Evolutionary conservation across 2,888 invertebrate species (phyloP).

Genomic region (Apamea anceps): DNA sequence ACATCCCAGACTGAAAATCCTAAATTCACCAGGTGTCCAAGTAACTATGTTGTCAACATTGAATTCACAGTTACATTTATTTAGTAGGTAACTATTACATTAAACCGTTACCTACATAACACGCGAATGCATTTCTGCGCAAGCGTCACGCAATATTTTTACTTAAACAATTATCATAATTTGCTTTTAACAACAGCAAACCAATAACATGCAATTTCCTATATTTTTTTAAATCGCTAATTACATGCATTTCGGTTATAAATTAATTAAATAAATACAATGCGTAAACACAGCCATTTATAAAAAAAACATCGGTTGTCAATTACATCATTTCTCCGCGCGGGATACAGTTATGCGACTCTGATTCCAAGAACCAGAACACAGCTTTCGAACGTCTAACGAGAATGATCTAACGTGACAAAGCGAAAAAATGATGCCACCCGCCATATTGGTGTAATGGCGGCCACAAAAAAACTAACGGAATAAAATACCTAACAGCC

Average conservation of each 20-base stretch:
- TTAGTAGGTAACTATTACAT: conserved; percentile 61
- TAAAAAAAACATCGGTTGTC: conserved; percentile 68
- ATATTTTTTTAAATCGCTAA: conserved; percentile 32
- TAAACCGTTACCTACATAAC: conserved; percentile 61
- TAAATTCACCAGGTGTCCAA: background rate
- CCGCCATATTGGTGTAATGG: conserved; percentile 88
- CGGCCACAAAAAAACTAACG: conserved; percentile 90
- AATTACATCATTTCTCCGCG: conserved; percentile 86
- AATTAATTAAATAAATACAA: conserved; percentile 40
- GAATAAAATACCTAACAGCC: conserved; percentile 89
- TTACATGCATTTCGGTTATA: conserved; percentile 19
- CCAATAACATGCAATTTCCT: conserved; percentile 51
- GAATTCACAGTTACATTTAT: conserved; percentile 45
- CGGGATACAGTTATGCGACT: conserved; percentile 86
- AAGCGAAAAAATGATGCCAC: conserved; percentile 89
- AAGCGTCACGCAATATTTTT: conserved; percentile 57
- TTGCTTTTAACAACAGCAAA: conserved; percentile 33
- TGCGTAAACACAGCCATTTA: conserved; percentile 25
- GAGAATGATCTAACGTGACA: conserved; percentile 90
- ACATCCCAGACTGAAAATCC: background rate
- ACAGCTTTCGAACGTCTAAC: conserved; percentile 88
- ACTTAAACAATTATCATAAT: conserved; percentile 54
- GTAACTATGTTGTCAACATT: conserved; percentile 16
- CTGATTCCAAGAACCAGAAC: conserved; percentile 82
- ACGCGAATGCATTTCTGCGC: conserved; percentile 53